Base-by-base conservation (phyloP, 2,113 vertebrate genomes). In the Ophiodon elongatus region DNA sequence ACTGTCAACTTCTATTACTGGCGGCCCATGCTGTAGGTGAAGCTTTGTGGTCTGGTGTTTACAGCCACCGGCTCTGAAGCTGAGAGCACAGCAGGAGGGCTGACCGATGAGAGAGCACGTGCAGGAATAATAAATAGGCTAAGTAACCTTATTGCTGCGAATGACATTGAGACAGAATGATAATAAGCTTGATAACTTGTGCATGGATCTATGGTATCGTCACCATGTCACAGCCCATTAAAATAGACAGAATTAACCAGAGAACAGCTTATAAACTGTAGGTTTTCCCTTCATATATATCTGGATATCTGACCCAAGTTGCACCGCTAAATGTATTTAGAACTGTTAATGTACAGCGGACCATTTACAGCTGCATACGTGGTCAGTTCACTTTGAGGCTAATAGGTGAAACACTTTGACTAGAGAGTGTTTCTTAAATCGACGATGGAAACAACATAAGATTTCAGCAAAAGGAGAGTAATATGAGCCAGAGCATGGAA, bases 41-140 rank as follows among this genome's bases (percentile, higher is more conserved):
- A 79, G 80, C 52, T 73, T 59, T 82, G 82, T n/a, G 13, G 76
- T 73, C 33, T 81, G 80, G 43, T 71, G 65, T 84, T 86, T 80
- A 60, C 64, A 79, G 54, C 79, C 10, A 21, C 69, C 62, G 85
- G 33, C 67, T 85, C 67, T 80, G 85, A 68, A 70, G 76, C 56
- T 67, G 57, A 66, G 73, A 69, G 68, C 83, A 68, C 85, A 89
- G 73, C 79, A 57, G 79, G 84, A 43, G 80, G 85, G 76, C 79
- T 84, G 85, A 85, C 79, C 62, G 21, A 77, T 83, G 76, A 86
- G 64, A 68, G 68, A 85, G 69, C 85, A 83, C 63, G 89, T 85
- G 76, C 52, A 78, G 64, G 66, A 92, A 91, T 91, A 90, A 93
- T 72, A 89, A 93, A 93, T 85, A 89, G 89, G 73, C 68, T 21